Conservation (phyloP, 2,888 invertebrate species). For the Agrochola lychnidis region DNA sequence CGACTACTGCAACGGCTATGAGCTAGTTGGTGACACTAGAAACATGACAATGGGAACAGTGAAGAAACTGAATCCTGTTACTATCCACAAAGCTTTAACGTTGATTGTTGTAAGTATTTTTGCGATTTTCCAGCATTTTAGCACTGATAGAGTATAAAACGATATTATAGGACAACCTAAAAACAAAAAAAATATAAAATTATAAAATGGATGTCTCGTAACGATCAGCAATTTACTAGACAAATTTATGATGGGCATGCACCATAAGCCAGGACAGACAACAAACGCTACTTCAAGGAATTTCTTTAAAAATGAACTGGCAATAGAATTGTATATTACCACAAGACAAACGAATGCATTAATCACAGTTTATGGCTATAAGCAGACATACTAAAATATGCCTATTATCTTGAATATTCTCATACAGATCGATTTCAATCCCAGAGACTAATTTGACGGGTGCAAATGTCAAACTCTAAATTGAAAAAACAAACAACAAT, state of each 20-base stretch:
- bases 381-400: not conserved
- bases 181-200: not conserved
- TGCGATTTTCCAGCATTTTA: not conserved
- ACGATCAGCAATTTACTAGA: not conserved
- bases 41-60: conserved; percentile 59
- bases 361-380: not conserved
- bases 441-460: too few species aligned
- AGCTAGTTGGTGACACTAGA: conserved; percentile 65
- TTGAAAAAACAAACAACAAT: too few species aligned
- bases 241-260: not conserved
- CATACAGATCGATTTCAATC: too few species aligned
- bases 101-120: conserved; percentile 63
- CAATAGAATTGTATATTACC: not conserved
- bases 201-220: not conserved
- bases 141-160: not conserved
- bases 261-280: not conserved
- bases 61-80: conserved; percentile 59
- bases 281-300: not conserved
- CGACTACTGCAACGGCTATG: conserved; percentile 72
- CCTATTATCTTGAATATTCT: not conserved
- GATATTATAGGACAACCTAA: not conserved
- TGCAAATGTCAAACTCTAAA: too few species aligned
- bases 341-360: not conserved
- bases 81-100: conserved; percentile 61
- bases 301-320: not conserved